Percentiles rank a stretch among this genome's conserved stretches.
phyloP scores from a whole-genome alignment of 2,113 vertebrate species.

The Myiozetetes cayanensis region DNA sequence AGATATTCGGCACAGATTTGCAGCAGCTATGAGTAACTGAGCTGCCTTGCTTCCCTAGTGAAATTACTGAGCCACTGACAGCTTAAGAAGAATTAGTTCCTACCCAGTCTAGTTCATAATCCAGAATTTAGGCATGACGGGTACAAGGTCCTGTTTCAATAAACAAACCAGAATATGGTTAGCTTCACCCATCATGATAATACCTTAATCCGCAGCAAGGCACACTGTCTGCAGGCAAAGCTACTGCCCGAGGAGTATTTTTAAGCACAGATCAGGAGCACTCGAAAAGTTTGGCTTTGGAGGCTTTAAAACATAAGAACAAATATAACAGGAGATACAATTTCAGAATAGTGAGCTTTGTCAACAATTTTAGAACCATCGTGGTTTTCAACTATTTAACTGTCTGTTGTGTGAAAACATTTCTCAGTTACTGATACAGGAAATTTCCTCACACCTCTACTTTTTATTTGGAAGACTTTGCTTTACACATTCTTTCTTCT shows the following conservation, averaged over 20 bases:
- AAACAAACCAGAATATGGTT: conserved; percentile 19
- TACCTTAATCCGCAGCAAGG: conserved; percentile 34
- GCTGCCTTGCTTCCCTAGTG: neutral
- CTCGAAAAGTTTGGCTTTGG: neutral
- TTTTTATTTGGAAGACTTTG: neutral
- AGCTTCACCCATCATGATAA: neutral
- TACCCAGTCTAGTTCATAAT: conserved; percentile 6
- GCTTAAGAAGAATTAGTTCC: conserved; percentile 34
- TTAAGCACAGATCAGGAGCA: neutral
- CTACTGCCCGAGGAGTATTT: neutral
- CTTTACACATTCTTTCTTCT: neutral
- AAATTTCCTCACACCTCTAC: neutral
- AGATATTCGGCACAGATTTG: neutral
- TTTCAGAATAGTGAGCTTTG: conserved; percentile 15
- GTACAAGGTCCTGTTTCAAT: neutral
- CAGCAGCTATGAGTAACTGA: neutral
- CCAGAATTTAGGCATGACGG: conserved; percentile 2
- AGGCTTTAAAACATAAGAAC: neutral
- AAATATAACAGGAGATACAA: neutral
- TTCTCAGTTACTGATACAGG: neutral
- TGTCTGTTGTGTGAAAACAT: neutral
- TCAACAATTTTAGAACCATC: neutral
- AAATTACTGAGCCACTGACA: neutral
- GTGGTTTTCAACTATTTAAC: neutral
- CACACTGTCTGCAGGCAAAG: neutral